Evolutionary conservation across 2,888 invertebrate genomes (phyloP).

Genomic region (Polyploca ridens): DNA sequence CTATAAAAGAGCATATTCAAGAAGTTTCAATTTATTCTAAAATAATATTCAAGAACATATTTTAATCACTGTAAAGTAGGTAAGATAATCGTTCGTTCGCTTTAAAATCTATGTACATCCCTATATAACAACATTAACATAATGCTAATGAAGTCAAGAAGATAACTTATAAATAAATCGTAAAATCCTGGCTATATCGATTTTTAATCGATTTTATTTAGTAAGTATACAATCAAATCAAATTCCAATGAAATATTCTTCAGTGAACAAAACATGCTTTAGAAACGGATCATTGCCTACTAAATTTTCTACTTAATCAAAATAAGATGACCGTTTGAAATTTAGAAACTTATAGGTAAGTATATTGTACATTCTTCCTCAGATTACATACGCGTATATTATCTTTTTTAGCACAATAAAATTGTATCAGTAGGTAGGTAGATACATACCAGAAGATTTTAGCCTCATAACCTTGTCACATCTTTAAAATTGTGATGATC

Average conservation of each 20-base stretch:
- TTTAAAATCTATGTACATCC: constrained; percentile 2
- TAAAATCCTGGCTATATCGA: neutral
- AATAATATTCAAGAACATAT: neutral
- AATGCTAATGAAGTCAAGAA: neutral
- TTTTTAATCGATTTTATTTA: neutral
- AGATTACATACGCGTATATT: too few relatives aligned
- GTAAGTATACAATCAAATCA: neutral
- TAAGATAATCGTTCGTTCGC: constrained; percentile 4
- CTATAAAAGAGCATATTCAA: neutral
- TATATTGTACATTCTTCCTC: too few relatives aligned
- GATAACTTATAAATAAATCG: neutral
- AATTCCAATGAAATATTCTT: neutral
- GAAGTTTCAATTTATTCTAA: neutral
- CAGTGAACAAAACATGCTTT: neutral
- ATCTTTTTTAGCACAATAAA: too few relatives aligned
- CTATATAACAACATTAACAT: neutral
- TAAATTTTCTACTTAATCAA: too few relatives aligned
- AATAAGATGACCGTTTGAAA: neutral
- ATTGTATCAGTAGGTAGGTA: too few relatives aligned
- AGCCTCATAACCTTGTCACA: neutral
- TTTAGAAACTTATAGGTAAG: too few relatives aligned
- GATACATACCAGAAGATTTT: too few relatives aligned
- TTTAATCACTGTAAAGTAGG: neutral
- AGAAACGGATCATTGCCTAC: neutral
- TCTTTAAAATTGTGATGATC: neutral